Evolutionary conservation across 2,888 invertebrate genomes (phyloP).

Genomic region (Quadriops clusia): DNA sequence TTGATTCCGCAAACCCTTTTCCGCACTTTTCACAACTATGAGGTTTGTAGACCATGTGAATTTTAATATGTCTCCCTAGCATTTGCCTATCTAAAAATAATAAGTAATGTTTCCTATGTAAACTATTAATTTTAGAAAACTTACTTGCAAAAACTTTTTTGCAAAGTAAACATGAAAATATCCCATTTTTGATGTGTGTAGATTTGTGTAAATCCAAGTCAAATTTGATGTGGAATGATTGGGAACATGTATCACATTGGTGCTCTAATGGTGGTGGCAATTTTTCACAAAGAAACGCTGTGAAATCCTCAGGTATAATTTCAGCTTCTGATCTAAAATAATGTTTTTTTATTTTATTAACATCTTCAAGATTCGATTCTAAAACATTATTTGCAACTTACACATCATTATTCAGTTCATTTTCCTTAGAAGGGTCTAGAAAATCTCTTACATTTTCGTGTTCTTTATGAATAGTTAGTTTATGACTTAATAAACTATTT

Average conservation of each 20-base stretch:
- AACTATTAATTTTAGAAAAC: constrained; percentile 13
- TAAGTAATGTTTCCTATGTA: no score
- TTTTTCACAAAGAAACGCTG: constrained; percentile 21
- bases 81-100: constrained; percentile 25
- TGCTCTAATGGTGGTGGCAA: constrained; percentile 24
- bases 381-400: no score
- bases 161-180: constrained; percentile 39
- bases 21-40: constrained; percentile 40
- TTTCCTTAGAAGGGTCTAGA: no score
- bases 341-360: constrained; percentile 8
- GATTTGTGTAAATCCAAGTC: constrained; percentile 41
- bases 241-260: constrained; percentile 38
- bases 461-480: no score
- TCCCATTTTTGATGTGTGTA: constrained; percentile 33
- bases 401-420: no score
- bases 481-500: no score
- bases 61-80: constrained; percentile 42
- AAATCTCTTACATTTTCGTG: no score
- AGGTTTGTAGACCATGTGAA: constrained; percentile 42
- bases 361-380: constrained; percentile 2
- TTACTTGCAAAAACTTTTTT: constrained; percentile 41
- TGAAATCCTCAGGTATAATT: constrained; percentile 19
- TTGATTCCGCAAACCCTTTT: constrained; percentile 42
- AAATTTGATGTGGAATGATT: constrained; percentile 37
- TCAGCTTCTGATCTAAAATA: background rate